phyloP scores from a whole-genome alignment of 1,140 invertebrate species.

The Anastatus disparis region DNA sequence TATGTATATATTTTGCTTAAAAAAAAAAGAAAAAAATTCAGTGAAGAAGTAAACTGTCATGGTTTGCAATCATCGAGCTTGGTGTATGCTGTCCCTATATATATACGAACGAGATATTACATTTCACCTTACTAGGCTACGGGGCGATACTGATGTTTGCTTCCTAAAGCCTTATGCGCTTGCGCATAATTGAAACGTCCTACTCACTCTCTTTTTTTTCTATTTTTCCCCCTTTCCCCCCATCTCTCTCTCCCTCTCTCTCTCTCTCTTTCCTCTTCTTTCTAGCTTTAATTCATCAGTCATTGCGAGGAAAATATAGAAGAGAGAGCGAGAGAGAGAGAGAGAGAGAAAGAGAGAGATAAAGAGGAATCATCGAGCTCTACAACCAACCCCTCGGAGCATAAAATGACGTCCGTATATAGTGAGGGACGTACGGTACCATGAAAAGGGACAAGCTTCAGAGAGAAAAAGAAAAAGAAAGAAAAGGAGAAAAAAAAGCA shows the following conservation, averaged over 20 bases:
- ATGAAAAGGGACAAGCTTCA: slow-evolving; percentile 33
- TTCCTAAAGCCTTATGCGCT: slow-evolving; percentile 37
- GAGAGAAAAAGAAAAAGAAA: slow-evolving; percentile 13
- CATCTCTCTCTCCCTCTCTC: background rate
- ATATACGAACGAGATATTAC: slow-evolving; percentile 32
- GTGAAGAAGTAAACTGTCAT: slow-evolving; percentile 11
- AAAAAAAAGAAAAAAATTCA: slow-evolving; percentile 11
- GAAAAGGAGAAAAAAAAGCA: slow-evolving; percentile 1
- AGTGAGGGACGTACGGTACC: slow-evolving; percentile 14
- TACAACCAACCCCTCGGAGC: slow-evolving; percentile 24
- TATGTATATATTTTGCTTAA: background rate
- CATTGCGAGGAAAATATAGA: slow-evolving; percentile 50
- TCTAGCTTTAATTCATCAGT: slow-evolving; percentile 64
- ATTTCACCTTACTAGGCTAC: slow-evolving; percentile 33
- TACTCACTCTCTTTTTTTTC: slow-evolving; percentile 42
- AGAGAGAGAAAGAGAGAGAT: slow-evolving; percentile 15
- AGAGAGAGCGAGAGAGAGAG: slow-evolving; percentile 27
- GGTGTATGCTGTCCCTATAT: too few species aligned
- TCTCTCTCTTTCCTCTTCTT: slow-evolving; percentile 19
- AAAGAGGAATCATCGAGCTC: slow-evolving; percentile 25
- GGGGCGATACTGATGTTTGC: slow-evolving; percentile 25
- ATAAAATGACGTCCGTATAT: slow-evolving; percentile 33
- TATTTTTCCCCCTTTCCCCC: too few species aligned
- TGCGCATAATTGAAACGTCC: slow-evolving; percentile 61
- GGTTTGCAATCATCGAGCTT: slow-evolving; percentile 26